Evolutionary conservation across 2,888 invertebrate genomes (phyloP).

Genomic region (Andrena haemorrhoa): DNA sequence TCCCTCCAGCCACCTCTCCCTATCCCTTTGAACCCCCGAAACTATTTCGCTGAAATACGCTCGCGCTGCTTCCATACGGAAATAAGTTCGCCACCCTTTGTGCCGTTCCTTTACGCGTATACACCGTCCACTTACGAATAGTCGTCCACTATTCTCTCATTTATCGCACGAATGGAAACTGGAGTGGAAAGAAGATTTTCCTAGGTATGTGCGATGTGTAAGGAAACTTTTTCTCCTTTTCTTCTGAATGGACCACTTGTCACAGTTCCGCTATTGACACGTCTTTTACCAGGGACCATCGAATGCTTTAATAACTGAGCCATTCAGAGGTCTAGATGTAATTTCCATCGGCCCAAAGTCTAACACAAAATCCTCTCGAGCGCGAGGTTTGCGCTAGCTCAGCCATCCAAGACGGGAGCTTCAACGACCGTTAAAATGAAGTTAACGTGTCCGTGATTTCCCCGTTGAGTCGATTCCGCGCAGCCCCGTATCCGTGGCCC

Average conservation of each 20-base stretch:
- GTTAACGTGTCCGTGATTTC: conserved; percentile 8
- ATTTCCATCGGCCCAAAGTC: neutral
- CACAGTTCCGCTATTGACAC: too few relatives aligned
- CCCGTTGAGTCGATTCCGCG: neutral
- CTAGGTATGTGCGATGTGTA: neutral
- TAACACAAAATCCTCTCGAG: neutral
- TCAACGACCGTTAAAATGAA: neutral
- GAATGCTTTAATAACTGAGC: too few relatives aligned
- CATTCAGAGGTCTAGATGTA: too few relatives aligned
- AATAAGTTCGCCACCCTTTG: conserved; percentile 35
- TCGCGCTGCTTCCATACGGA: conserved; percentile 8
- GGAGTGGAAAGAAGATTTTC: neutral
- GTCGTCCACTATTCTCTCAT: neutral
- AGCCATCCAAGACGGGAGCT: neutral
- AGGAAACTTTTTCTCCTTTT: too few relatives aligned
- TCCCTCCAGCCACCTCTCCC: neutral
- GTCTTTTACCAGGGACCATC: too few relatives aligned
- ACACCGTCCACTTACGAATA: conserved; percentile 14
- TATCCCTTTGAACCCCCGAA: conserved; percentile 34
- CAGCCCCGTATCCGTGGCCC: conserved; percentile 5
- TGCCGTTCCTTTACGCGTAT: neutral
- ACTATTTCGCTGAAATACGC: conserved; percentile 26
- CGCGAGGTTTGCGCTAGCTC: neutral
- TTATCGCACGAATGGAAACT: neutral
- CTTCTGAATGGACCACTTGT: too few relatives aligned